phyloP scores from a whole-genome alignment of 2,888 invertebrate genomes.

The Ophraella communa region DNA sequence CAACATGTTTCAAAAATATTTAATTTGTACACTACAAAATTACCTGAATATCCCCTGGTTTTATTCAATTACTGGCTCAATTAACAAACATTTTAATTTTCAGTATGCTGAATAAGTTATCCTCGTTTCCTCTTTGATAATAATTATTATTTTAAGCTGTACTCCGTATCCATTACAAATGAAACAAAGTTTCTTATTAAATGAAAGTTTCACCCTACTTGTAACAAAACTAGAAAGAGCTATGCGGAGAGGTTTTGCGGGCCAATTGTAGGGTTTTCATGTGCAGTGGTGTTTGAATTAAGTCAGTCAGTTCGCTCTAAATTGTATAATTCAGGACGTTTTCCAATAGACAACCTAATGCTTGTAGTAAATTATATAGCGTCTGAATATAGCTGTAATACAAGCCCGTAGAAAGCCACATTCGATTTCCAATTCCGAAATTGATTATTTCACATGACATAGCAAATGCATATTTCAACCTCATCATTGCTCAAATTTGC shows the following conservation, averaged over 20 bases:
- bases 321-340: neutral
- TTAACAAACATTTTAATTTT: too few relatives aligned
- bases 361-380: neutral
- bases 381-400: neutral
- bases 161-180: neutral
- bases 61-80: too few relatives aligned
- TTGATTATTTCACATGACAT: constrained; percentile 1
- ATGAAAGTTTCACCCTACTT: neutral
- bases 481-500: neutral
- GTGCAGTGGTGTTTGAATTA: neutral
- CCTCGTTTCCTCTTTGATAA: too few relatives aligned
- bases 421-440: neutral
- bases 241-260: neutral
- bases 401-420: neutral
- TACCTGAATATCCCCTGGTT: too few relatives aligned
- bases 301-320: neutral
- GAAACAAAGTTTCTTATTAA: neutral
- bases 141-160: neutral
- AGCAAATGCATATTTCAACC: constrained; percentile 6
- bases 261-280: neutral
- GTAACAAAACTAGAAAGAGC: neutral
- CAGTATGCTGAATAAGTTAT: too few relatives aligned
- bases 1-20: too few relatives aligned
- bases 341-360: neutral
- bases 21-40: too few relatives aligned